Evolutionary conservation across 2,113 vertebrate species (phyloP).

Genomic region (Malurus alboscapulatus): DNA sequence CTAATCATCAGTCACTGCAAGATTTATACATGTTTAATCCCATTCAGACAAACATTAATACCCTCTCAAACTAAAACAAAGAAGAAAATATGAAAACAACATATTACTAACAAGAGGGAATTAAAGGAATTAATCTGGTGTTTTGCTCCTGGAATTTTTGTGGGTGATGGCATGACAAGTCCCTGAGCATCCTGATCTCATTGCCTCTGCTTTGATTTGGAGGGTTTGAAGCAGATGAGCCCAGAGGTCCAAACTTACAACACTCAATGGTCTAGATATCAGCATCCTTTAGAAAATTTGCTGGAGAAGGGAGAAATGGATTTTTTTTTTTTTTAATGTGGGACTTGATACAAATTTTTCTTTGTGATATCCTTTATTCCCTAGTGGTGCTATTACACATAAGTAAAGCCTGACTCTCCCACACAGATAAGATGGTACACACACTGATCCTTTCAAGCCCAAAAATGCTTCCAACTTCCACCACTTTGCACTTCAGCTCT

Average conservation of each 20-base stretch:
- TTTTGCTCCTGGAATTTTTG: not conserved
- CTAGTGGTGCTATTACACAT: fast-evolving
- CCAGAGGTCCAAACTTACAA: not conserved
- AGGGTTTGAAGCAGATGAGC: not conserved
- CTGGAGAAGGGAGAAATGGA: not conserved
- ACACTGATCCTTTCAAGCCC: not conserved
- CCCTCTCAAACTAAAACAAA: not conserved
- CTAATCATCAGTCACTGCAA: not conserved
- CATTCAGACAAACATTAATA: conserved; percentile 14
- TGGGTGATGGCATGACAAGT: not conserved
- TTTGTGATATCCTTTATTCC: not conserved
- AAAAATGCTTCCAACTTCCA: not conserved
- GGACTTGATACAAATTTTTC: not conserved
- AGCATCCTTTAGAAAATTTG: not conserved
- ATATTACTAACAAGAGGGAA: not conserved
- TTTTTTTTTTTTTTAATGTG: not conserved
- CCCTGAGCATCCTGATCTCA: not conserved
- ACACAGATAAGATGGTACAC: not conserved
- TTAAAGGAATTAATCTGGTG: not conserved
- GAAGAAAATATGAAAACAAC: not conserved
- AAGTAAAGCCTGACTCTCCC: not conserved
- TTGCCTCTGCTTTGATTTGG: not conserved
- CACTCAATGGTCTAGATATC: not conserved
- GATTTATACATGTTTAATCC: conserved; percentile 12
- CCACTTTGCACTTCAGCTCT: not conserved